Evolutionary conservation across 2,113 vertebrate species (phyloP), one percentile per base, ranked within the genome.

Genomic region (Labeo rohita): DNA sequence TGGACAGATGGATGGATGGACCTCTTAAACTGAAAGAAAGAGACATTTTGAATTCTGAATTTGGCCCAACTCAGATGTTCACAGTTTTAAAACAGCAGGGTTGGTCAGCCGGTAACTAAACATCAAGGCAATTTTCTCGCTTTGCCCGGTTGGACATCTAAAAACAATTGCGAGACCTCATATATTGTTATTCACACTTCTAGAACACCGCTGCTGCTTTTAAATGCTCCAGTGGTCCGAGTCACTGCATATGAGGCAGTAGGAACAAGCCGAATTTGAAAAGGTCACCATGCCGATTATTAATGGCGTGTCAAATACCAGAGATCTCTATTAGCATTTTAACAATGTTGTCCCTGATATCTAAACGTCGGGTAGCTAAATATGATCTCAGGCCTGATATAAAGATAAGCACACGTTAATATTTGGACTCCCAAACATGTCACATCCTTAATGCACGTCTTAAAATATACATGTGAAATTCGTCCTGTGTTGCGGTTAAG

Each of bases 281-380:
- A 91, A 91, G 85, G 91, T 91, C 88, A 90, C 83, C 84, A 61
- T 81, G 84, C 86, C 83, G 90, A 90, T 91, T 91, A 84, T 88
- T 90, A 93, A 91, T 89, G 85, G 77, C 89, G 79, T 80, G 80
- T 86, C 85, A 92, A 91, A 89, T 90, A 79, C 79, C 39, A 86
- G 34, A 88, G 83, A 85, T 90, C 87, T 89, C 47, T 84, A 88
- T 88, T 87, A 85, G 86, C 88, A 83, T 87, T 87, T 88, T 87
- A 89, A 89, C 87, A 87, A 87, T 82, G 70, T 63, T 68, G 84
- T 61, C 80, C 18, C 9, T 45, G 34, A 13, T 84, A 61, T 59
- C 63, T 70, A 85, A 83, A 89, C 66, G 49, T 54, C 54, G 49
- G 79, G 56, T 61, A 85, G 39, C 84, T 85, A 59, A 85, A 84